Conservation (phyloP, 1,140 invertebrate genomes). For the Venustaconcha ellipsiformis region DNA sequence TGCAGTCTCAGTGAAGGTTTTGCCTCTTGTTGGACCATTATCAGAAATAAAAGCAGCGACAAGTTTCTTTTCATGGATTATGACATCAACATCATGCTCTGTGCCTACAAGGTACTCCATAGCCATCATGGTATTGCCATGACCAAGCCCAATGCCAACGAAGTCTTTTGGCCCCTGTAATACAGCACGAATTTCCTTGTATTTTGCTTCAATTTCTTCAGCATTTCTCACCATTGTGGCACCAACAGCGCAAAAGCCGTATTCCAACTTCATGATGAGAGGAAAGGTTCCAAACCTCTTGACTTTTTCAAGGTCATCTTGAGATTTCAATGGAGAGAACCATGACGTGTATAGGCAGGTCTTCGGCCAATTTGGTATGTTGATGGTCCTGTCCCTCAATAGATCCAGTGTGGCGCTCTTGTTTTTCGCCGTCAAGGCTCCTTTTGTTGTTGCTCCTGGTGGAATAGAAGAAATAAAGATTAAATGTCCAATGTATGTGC, state of each 20-base stretch:
- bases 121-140: conserved; percentile 39
- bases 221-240: conserved; percentile 35
- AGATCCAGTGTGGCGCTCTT: conserved; percentile 40
- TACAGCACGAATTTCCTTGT: conserved; percentile 14
- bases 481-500: too few relatives aligned
- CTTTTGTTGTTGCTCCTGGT: conserved; percentile 12
- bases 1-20: conserved; percentile 37
- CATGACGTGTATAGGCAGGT: conserved; percentile 36
- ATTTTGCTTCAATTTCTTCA: conserved; percentile 28
- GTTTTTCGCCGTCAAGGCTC: conserved; percentile 40
- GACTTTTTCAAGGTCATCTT: conserved; percentile 15
- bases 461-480: too few relatives aligned
- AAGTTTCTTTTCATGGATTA: conserved; percentile 41
- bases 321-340: conserved; percentile 13
- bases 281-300: conserved; percentile 15
- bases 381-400: conserved; percentile 10
- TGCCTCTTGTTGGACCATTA: conserved; percentile 44
- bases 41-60: conserved; percentile 49
- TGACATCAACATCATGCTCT: conserved; percentile 49
- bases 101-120: conserved; percentile 43
- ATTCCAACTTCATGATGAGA: conserved; percentile 45
- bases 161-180: conserved; percentile 31
- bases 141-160: conserved; percentile 43
- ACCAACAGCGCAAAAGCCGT: conserved; percentile 48
- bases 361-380: conserved; percentile 42